Evolutionary conservation across 2,888 invertebrate species (phyloP).

Genomic region (Steinernema carpocapsae): DNA sequence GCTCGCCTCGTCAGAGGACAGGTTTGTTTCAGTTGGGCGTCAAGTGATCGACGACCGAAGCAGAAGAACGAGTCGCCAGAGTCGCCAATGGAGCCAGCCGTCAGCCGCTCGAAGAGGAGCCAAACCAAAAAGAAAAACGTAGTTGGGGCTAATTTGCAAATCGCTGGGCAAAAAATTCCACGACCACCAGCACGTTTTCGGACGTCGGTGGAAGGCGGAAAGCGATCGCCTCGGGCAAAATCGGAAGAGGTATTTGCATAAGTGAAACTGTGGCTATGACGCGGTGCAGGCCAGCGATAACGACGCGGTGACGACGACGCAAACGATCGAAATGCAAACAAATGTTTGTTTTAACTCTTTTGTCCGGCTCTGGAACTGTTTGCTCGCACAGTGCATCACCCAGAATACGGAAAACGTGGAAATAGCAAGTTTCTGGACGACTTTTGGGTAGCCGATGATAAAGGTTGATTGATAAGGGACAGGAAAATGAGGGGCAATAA

Average conservation of each 20-base stretch:
- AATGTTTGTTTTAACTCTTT: slow-evolving; percentile 35
- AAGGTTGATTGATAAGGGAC: too few relatives aligned
- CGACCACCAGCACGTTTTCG: slow-evolving; percentile 19
- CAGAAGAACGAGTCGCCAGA: slow-evolving; percentile 34
- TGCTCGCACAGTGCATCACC: not conserved
- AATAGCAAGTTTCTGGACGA: not conserved
- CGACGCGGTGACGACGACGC: not conserved
- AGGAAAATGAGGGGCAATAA: too few relatives aligned
- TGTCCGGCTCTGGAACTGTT: slow-evolving; percentile 17
- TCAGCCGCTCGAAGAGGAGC: not conserved
- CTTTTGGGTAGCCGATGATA: not conserved
- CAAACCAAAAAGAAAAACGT: not conserved
- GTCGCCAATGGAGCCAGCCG: not conserved
- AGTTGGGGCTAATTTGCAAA: slow-evolving; percentile 35
- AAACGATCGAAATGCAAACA: slow-evolving; percentile 23
- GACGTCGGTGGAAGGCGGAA: not conserved
- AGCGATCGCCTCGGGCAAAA: slow-evolving; percentile 4
- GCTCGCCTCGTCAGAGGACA: not conserved
- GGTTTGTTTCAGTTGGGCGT: slow-evolving; percentile 32
- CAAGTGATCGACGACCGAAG: slow-evolving; percentile 31
- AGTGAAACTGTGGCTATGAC: slow-evolving; percentile 18
- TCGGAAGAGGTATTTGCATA: slow-evolving; percentile 28
- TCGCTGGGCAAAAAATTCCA: slow-evolving; percentile 24
- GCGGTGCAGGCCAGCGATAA: not conserved
- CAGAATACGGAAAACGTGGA: not conserved